Evolutionary conservation across 2,113 vertebrate genomes (phyloP).

Genomic region (Stomatorhinus ivindoensis): DNA sequence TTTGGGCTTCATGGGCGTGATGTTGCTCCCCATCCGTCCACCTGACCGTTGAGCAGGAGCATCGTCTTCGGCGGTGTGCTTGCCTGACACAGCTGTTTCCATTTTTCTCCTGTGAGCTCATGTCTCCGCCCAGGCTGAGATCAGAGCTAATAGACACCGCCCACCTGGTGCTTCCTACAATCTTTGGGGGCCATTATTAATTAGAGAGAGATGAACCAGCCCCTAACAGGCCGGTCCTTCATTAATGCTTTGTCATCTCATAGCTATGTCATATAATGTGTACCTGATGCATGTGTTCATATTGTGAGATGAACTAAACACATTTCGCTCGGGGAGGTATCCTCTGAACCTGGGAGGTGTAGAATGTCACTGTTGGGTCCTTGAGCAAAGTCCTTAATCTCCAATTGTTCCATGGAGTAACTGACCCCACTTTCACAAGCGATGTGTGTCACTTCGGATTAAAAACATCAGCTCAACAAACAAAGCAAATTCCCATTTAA

Average conservation of each 20-base stretch:
- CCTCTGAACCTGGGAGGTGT: neutral
- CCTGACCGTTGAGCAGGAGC: neutral
- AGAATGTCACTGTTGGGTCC: neutral
- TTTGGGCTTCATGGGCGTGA: no score
- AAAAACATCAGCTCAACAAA: neutral
- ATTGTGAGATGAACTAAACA: neutral
- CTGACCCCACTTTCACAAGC: neutral
- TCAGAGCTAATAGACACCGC: neutral
- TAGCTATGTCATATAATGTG: neutral
- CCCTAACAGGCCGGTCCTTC: neutral
- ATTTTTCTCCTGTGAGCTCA: neutral
- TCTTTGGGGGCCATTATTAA: neutral
- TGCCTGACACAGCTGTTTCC: neutral
- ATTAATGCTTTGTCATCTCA: neutral
- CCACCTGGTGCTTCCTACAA: no score
- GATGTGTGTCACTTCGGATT: neutral
- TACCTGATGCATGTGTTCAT: neutral
- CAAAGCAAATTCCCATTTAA: neutral
- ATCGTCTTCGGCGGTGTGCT: neutral
- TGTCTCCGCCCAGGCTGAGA: neutral
- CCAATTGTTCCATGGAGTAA: neutral
- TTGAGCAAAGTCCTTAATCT: neutral
- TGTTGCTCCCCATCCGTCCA: neutral
- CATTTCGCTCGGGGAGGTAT: neutral
- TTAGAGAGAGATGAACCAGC: neutral